Evolutionary conservation across 2,888 invertebrate species (phyloP).

Genomic region (Tipula lateralis): DNA sequence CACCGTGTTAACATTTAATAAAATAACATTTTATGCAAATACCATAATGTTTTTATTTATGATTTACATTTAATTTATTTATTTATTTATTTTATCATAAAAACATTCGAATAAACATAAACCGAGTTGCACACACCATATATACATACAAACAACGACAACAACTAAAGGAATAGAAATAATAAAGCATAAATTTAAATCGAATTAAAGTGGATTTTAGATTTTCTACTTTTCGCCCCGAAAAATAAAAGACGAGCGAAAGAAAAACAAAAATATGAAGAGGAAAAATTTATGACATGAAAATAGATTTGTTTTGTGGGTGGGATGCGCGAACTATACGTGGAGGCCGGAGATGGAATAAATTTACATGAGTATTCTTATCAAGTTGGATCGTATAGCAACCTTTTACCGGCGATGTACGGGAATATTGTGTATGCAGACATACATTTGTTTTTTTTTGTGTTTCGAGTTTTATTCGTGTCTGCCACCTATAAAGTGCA

Average conservation of each 20-base stretch:
- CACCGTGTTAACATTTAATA: background rate
- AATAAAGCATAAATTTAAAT: conserved; percentile 15
- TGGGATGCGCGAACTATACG: background rate
- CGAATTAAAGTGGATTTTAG: conserved; percentile 19
- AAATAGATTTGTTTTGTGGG: background rate
- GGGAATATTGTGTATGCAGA: too few species aligned
- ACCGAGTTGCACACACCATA: background rate
- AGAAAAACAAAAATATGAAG: background rate
- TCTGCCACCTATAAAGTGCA: background rate
- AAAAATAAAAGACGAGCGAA: conserved; percentile 8
- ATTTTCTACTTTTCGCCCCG: background rate
- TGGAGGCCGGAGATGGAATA: background rate
- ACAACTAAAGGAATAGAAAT: background rate
- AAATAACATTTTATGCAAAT: background rate
- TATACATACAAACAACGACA: background rate
- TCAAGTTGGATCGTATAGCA: too few species aligned
- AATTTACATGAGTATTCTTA: too few species aligned
- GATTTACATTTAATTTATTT: conserved; percentile 24
- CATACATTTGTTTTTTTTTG: too few species aligned
- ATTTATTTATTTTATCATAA: background rate
- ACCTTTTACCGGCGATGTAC: too few species aligned
- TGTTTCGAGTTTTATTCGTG: too few species aligned
- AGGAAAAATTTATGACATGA: background rate
- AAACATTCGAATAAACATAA: background rate
- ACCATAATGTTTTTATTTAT: background rate